Evolutionary conservation across 2,888 invertebrate species (phyloP).

Genomic region (Synanthedon myopaeformis): DNA sequence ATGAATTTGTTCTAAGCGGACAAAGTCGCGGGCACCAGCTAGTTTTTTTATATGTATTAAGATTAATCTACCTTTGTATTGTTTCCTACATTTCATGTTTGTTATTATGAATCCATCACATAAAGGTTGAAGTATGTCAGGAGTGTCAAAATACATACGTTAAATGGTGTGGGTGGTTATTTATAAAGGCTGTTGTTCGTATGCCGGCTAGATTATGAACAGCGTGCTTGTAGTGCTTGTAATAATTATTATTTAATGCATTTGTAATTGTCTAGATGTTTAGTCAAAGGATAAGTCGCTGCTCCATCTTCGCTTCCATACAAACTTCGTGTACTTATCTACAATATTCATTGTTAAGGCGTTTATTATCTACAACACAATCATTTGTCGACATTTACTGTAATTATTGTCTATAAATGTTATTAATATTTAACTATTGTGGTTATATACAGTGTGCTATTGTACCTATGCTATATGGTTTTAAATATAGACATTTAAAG

Average conservation of each 20-base stretch:
- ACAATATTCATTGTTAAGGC: neutral
- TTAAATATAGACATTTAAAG: no score
- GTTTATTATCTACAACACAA: neutral
- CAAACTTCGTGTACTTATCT: neutral
- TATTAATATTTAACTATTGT: no score
- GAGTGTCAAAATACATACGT: slow-evolving; percentile 2
- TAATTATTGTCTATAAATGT: no score
- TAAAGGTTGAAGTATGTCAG: slow-evolving; percentile 1
- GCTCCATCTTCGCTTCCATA: neutral
- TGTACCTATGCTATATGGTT: no score
- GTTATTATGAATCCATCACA: neutral
- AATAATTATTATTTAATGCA: neutral
- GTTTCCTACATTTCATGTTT: neutral
- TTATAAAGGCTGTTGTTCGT: neutral
- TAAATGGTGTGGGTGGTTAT: slow-evolving; percentile 1
- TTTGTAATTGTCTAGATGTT: slow-evolving; percentile 8
- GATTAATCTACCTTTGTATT: no score
- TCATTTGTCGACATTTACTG: no score
- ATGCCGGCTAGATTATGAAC: neutral
- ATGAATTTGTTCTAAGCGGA: no score
- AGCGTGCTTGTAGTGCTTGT: neutral
- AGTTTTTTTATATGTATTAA: no score
- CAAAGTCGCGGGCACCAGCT: no score
- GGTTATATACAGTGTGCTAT: no score
- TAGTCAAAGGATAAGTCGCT: slow-evolving; percentile 5